A percentile compares a stretch with the other conserved stretches of the same genome.
Evolutionary conservation across 1,140 invertebrate genomes (phyloP).

Genomic region (Magallana ariakensis): DNA sequence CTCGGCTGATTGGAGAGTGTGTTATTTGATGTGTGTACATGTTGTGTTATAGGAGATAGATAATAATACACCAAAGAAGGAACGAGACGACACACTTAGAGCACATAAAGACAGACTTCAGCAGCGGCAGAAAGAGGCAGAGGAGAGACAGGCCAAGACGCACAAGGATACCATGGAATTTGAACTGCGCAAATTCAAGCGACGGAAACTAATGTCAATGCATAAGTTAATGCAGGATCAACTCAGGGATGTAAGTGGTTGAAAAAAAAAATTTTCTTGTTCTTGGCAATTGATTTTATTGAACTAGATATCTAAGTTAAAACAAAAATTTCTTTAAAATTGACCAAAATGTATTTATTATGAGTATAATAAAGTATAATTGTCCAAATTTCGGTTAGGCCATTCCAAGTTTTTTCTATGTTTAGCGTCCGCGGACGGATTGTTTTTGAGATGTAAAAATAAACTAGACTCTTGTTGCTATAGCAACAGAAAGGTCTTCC

Average conservation of each 20-base stretch:
- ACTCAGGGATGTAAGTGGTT: slow-evolving; percentile 87
- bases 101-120: slow-evolving; percentile 94
- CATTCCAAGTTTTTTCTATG: no score
- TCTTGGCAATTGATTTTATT: no score
- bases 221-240: slow-evolving; percentile 95
- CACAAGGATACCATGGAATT: slow-evolving; percentile 95
- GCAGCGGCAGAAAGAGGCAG: slow-evolving; percentile 93
- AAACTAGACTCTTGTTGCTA: no score
- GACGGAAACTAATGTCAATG: slow-evolving; percentile 91
- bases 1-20: no score
- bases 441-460: no score
- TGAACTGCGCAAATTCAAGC: slow-evolving; percentile 94
- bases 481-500: no score
- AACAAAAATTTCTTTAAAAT: no score
- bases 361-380: no score
- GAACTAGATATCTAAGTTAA: no score
- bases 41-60: slow-evolving; percentile 87
- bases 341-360: no score
- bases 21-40: background rate
- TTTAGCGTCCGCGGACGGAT: no score
- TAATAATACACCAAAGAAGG: slow-evolving; percentile 94
- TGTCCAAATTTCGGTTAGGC: no score
- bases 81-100: slow-evolving; percentile 89
- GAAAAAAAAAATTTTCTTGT: background rate
- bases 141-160: slow-evolving; percentile 90